Evolutionary conservation across 2,797 vertebrate genomes (phyloP).

Genomic region (Poeciliopsis turneri): DNA sequence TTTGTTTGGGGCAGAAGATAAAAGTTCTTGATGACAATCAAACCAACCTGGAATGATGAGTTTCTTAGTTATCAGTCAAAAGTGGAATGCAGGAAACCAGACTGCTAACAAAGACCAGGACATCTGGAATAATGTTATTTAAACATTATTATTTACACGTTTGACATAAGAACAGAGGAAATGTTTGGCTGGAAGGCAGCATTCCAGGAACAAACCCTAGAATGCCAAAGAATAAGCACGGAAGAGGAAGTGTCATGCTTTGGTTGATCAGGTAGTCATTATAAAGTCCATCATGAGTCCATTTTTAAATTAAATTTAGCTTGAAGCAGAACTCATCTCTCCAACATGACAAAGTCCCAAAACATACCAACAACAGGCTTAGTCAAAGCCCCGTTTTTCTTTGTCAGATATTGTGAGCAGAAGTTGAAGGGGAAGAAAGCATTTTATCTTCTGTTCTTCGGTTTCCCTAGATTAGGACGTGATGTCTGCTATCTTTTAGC

Average conservation of each 20-base stretch:
- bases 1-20: background rate
- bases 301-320: background rate
- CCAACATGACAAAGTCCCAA: background rate
- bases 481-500: background rate
- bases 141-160: background rate
- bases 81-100: background rate
- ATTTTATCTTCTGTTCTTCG: background rate
- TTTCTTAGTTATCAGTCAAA: background rate
- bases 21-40: background rate
- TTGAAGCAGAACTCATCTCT: background rate
- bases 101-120: background rate
- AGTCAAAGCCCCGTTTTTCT: background rate
- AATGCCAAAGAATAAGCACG: background rate
- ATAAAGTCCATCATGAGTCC: background rate
- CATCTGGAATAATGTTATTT: background rate
- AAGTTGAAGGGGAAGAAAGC: background rate
- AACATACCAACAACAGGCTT: background rate
- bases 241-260: background rate
- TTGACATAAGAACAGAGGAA: background rate
- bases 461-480: background rate
- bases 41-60: background rate
- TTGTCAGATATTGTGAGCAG: background rate
- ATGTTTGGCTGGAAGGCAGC: background rate
- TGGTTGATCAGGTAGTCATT: background rate
- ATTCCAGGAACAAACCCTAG: background rate